These are phyloP conservation scores for Sipha maydis DNA, from an alignment of 2,888 invertebrate species.

Conservation along the genomic window DNA sequence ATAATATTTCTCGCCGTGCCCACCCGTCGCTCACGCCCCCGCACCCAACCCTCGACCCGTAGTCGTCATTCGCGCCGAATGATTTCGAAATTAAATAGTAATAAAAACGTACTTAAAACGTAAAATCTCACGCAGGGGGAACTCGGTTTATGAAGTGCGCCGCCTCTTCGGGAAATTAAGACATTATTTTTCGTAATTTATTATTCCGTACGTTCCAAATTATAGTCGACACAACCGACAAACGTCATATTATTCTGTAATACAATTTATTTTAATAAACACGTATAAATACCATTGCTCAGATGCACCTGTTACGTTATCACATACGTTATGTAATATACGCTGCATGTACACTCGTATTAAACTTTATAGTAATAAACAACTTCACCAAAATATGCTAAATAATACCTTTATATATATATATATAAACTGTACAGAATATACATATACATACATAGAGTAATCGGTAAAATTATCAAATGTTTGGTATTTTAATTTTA, in stretches of 20 bases:
- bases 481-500: slow-evolving; percentile 17
- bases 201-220: slow-evolving; percentile 36
- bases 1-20: not conserved
- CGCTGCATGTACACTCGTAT: not conserved
- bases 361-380: not conserved
- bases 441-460: no score
- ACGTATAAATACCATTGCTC: not conserved
- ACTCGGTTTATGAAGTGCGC: slow-evolving; percentile 24
- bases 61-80: not conserved
- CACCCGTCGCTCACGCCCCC: not conserved
- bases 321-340: not conserved
- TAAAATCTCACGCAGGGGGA: slow-evolving; percentile 57
- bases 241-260: slow-evolving; percentile 43
- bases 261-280: slow-evolving; percentile 49
- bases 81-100: slow-evolving; percentile 47
- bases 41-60: no score
- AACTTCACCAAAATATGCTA: not conserved
- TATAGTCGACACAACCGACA: slow-evolving; percentile 34
- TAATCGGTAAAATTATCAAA: slow-evolving; percentile 21
- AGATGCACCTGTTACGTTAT: slow-evolving; percentile 48
- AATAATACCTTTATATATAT: not conserved
- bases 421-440: no score
- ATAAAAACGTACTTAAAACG: slow-evolving; percentile 51
- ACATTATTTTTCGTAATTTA: slow-evolving; percentile 55
- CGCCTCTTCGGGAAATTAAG: slow-evolving; percentile 52